Percentiles rank a stretch among this genome's conserved stretches.
Evolutionary conservation across 2,797 vertebrate genomes (phyloP).

Genomic region (Myiotriccus ornatus): DNA sequence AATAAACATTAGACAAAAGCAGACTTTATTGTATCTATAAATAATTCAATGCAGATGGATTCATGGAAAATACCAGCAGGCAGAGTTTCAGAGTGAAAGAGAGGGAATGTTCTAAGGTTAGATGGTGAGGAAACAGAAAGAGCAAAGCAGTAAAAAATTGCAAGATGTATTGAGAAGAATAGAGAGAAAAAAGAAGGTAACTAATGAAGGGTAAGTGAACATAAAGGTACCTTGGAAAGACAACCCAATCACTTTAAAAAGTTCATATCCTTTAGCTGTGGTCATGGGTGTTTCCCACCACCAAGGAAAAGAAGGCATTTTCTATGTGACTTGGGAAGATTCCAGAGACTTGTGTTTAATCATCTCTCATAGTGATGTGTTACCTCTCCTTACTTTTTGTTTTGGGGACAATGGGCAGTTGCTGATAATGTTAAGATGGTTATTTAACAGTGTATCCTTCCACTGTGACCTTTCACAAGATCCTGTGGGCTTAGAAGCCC

Average conservation of each 20-base stretch:
- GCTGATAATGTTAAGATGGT: neutral
- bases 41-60: conserved; percentile 78
- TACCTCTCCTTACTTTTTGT: neutral
- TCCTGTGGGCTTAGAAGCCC: neutral
- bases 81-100: conserved; percentile 49
- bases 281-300: neutral
- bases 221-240: neutral
- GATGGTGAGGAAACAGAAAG: conserved; percentile 45
- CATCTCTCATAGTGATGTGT: neutral
- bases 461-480: neutral
- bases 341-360: neutral
- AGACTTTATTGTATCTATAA: conserved; percentile 75
- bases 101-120: conserved; percentile 33
- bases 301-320: neutral
- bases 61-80: conserved; percentile 68
- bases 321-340: neutral
- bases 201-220: neutral
- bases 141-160: conserved; percentile 8
- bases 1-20: conserved; percentile 77
- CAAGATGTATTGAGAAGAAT: conserved; percentile 37
- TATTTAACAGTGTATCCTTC: neutral
- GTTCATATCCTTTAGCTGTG: neutral
- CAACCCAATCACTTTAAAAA: neutral
- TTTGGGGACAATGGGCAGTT: neutral
- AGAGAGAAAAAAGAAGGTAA: conserved; percentile 38